phyloP scores from a whole-genome alignment of 2,113 vertebrate genomes.

The Oryzias javanicus region DNA sequence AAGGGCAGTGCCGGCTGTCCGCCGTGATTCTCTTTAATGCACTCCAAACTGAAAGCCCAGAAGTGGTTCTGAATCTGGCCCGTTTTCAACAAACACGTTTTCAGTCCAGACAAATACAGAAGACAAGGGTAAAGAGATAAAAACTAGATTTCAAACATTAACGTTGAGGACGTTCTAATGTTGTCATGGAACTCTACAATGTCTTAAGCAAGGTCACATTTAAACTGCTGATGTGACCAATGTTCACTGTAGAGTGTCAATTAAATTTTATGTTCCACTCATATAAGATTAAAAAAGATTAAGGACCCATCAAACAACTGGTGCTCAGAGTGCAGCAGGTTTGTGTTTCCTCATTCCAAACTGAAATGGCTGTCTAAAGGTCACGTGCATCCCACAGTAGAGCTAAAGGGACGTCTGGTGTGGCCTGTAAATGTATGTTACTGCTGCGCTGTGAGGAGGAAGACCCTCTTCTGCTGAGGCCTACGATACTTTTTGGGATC shows the following conservation, averaged over 20 bases:
- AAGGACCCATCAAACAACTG: background rate
- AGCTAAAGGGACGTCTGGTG: too few species aligned
- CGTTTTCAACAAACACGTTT: slow-evolving; percentile 64
- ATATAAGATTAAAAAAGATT: background rate
- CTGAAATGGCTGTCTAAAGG: too few species aligned
- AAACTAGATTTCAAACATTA: slow-evolving; percentile 39
- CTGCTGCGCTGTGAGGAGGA: too few species aligned
- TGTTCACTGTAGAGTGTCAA: background rate
- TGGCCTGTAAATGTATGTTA: too few species aligned
- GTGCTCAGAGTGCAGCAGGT: background rate
- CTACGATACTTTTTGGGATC: too few species aligned
- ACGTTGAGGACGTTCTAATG: slow-evolving; percentile 28
- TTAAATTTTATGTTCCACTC: background rate
- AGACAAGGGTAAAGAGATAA: slow-evolving; percentile 44
- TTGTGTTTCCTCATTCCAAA: too few species aligned
- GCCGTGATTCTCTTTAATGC: slow-evolving; percentile 76
- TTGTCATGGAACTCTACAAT: slow-evolving; percentile 22
- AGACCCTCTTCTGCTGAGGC: too few species aligned
- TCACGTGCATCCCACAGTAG: too few species aligned
- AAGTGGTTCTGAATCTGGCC: slow-evolving; percentile 39
- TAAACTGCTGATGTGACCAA: background rate
- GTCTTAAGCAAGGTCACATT: slow-evolving; percentile 15
- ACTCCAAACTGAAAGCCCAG: slow-evolving; percentile 50
- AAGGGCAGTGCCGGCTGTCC: slow-evolving; percentile 80
- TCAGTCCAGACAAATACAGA: slow-evolving; percentile 40